A percentile compares a stretch with the other conserved stretches of the same genome.
Conservation (phyloP, 1,140 invertebrate species). For the Pseudomyrmex concolor region DNA sequence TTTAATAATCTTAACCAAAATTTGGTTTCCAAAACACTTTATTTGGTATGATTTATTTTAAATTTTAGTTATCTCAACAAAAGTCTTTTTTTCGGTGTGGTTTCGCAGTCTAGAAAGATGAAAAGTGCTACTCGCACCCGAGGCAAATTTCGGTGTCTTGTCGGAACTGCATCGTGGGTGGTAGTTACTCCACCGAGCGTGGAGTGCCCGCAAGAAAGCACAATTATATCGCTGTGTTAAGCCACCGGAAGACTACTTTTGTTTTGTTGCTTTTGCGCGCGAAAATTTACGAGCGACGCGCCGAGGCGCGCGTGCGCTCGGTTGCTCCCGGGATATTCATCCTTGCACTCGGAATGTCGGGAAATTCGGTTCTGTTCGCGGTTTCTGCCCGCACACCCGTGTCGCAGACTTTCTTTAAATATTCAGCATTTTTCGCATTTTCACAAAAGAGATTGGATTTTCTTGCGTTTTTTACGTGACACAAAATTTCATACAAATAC, state of each 20-base stretch:
- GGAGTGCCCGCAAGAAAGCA: slow-evolving; percentile 49
- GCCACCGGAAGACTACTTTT: slow-evolving; percentile 19
- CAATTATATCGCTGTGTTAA: slow-evolving; percentile 64
- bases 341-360: neutral
- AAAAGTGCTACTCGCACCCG: neutral
- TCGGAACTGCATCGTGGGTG: neutral
- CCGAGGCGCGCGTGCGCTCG: slow-evolving; percentile 46
- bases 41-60: too few species aligned
- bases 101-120: neutral
- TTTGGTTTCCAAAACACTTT: too few species aligned
- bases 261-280: slow-evolving; percentile 49
- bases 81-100: too few species aligned
- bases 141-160: slow-evolving; percentile 8
- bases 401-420: too few species aligned
- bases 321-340: neutral
- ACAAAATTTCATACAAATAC: too few species aligned
- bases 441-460: too few species aligned
- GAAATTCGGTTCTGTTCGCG: neutral
- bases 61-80: too few species aligned
- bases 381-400: too few species aligned
- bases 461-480: too few species aligned
- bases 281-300: slow-evolving; percentile 74
- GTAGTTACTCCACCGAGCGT: neutral
- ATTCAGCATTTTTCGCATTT: too few species aligned
- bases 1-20: too few species aligned